These are phyloP conservation scores for Eubasilissa splendida DNA, from an alignment of 2,888 invertebrate genomes.

Conservation along the genomic window DNA sequence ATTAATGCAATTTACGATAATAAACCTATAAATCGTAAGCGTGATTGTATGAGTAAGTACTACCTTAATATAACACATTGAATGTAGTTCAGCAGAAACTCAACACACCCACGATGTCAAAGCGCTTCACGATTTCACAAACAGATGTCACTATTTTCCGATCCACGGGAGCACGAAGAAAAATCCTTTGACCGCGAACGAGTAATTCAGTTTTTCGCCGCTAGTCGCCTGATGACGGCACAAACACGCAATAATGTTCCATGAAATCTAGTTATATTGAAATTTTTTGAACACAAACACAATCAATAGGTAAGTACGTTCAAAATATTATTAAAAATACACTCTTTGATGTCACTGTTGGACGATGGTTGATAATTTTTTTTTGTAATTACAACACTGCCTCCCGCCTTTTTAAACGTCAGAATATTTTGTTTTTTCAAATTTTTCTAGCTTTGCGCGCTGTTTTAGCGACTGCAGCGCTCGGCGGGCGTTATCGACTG, in stretches of 20 bases:
- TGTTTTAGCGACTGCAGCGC: constrained; percentile 48
- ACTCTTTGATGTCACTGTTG: neutral
- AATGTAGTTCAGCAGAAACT: neutral
- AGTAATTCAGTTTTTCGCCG: constrained; percentile 36
- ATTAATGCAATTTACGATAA: neutral
- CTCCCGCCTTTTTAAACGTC: constrained; percentile 21
- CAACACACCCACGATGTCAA: constrained; percentile 7
- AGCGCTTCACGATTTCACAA: constrained; percentile 13
- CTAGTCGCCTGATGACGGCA: constrained; percentile 12
- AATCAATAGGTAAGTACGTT: neutral
- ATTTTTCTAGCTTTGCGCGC: constrained; percentile 31
- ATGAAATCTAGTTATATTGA: neutral
- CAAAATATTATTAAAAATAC: neutral
- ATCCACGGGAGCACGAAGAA: neutral
- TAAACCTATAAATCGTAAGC: too few species aligned
- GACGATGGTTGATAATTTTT: neutral
- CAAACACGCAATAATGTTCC: neutral
- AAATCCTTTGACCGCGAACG: constrained; percentile 4
- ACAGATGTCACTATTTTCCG: constrained; percentile 36
- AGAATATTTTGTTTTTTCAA: constrained; percentile 18
- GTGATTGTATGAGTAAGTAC: too few species aligned
- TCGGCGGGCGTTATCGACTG: constrained; percentile 42
- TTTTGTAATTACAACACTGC: neutral
- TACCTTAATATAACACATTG: too few species aligned
- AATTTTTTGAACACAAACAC: neutral